Evolutionary conservation across 2,888 invertebrate species (phyloP), one percentile per base, ranked within the genome.

Genomic region (Monoplex corrugatus): DNA sequence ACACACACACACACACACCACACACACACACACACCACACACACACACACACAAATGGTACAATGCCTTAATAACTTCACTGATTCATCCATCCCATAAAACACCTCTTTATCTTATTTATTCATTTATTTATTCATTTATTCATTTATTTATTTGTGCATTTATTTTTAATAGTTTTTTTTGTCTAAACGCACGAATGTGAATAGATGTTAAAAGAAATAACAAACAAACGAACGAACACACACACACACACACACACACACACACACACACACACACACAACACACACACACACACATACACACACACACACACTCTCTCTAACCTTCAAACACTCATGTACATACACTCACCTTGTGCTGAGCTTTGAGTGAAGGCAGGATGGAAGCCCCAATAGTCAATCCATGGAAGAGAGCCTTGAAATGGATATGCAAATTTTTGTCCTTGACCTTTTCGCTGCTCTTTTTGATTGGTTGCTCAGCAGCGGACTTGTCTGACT

Each of bases 281-380:
- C 68, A 28, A 28, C n/a, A 16, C 63, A 68, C 23, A 68, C 28
- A 68, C 63, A 6, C 50, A 50, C 19, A 50, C 1, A 50, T 50
- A 16, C 16, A 50, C 23, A 45, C 19, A n/a, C 32, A 85, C 43
- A 38, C 35, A 28, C 43, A 85, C 28, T 23, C 23, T 85, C 28
- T 35, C 43, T n/a, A 85, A 45, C 28, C 13, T 2, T 16, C 0
- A 32, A 32, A 32, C 32, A 13, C 32, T 35, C 44, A 45, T 50
- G 44, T 8, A 28, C 23, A 44, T 75, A 44, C 38, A 38, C 10
- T 80, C 23, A 96, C 96, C 94, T 96, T 98, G 96, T 99, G 99
- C 96, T 99, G 98, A 0, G 99, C 99, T 96, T 98, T 98, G n/a
- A 99, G 97, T 0, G 99, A 99, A 0, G 99, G 99, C 92, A 99